A percentile compares a stretch with the other conserved stretches of the same genome.
phyloP scores from a whole-genome alignment of 1,140 invertebrate species.

The Drosophila sulfurigaster region DNA sequence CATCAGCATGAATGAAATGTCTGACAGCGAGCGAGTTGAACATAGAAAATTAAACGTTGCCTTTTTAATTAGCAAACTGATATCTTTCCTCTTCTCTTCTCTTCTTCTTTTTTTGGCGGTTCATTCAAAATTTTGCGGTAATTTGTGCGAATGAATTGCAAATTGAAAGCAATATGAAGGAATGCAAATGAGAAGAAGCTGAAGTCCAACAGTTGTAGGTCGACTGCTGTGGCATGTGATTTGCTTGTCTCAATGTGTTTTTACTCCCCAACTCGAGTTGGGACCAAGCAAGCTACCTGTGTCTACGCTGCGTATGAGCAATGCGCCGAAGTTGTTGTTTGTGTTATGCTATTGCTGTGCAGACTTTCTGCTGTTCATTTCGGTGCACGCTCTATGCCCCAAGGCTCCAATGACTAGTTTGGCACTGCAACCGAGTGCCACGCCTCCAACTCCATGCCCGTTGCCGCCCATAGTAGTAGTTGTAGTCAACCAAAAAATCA shows the following conservation, averaged over 20 bases:
- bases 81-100: conserved; percentile 1
- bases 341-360: conserved; percentile 3
- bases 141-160: conserved; percentile 64
- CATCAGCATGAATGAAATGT: conserved; percentile 14
- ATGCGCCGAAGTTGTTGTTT: conserved; percentile 41
- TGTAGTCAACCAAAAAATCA: conserved; percentile 64
- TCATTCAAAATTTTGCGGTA: conserved; percentile 49
- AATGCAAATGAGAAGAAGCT: not conserved
- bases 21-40: not conserved
- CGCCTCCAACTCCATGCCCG: not conserved
- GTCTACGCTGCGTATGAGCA: conserved; percentile 74
- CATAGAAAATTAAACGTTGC: conserved; percentile 52
- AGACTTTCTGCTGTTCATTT: conserved; percentile 61
- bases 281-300: conserved; percentile 45
- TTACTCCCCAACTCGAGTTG: conserved; percentile 42
- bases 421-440: conserved; percentile 55
- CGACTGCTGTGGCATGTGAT: conserved; percentile 67
- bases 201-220: conserved; percentile 38
- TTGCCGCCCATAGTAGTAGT: conserved; percentile 28
- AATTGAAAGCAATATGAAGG: conserved; percentile 58
- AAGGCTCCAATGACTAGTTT: conserved; percentile 66
- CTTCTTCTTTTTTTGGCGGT: not conserved
- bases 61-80: conserved; percentile 69
- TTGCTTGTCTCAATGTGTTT: conserved; percentile 71
- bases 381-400: conserved; percentile 53